Percentiles rank a stretch among this genome's conserved stretches.
Evolutionary conservation across 1,140 invertebrate genomes (phyloP).

Genomic region (Polypedilum vanderplanki): DNA sequence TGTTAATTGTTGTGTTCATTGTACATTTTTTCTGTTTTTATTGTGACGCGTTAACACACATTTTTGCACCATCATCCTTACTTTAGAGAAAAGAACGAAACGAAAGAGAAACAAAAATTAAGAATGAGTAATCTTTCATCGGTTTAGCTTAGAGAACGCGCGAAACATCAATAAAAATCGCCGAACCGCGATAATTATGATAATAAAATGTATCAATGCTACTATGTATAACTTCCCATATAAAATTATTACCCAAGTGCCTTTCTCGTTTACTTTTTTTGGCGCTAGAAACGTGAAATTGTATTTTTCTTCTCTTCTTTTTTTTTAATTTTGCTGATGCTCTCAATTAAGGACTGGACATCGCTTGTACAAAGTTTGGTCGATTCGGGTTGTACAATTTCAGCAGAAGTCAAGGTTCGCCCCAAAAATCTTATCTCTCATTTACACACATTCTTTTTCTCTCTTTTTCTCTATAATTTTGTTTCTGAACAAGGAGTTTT

Average conservation of each 20-base stretch:
- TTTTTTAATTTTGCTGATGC: constrained; percentile 31
- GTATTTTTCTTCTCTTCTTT: constrained; percentile 27
- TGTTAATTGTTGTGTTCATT: no score
- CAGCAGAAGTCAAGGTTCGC: constrained; percentile 62
- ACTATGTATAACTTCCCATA: no score
- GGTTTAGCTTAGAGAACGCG: no score
- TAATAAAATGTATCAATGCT: no score
- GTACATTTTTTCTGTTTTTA: no score
- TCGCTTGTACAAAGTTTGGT: constrained; percentile 71
- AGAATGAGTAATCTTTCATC: no score
- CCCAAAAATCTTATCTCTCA: neutral
- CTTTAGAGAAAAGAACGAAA: no score
- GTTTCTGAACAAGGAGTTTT: neutral
- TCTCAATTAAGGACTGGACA: constrained; percentile 58
- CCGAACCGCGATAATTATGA: neutral
- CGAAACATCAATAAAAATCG: neutral
- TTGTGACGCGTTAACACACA: no score
- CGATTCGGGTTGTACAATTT: constrained; percentile 67
- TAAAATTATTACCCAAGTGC: no score
- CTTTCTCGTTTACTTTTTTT: neutral
- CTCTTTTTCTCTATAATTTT: constrained; percentile 24
- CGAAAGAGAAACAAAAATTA: no score
- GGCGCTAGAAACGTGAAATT: neutral
- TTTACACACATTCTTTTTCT: constrained; percentile 33
- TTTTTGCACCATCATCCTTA: no score